These are phyloP conservation scores for Lasiommata megera DNA, from an alignment of 2,888 invertebrate species.

Conservation along the genomic window DNA sequence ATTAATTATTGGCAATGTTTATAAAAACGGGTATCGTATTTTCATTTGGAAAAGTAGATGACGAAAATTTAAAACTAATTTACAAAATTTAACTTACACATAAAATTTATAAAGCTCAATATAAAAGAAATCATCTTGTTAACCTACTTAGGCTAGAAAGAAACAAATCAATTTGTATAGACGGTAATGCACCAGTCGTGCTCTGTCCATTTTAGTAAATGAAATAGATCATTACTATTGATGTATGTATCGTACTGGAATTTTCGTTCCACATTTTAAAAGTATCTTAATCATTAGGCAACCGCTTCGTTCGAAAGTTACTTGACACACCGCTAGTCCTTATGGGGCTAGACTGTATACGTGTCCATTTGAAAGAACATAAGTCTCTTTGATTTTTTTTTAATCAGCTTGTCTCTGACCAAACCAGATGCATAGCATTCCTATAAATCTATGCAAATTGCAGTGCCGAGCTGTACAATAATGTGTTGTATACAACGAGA, in stretches of 20 bases:
- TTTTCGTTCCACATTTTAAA: not conserved
- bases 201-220: slow-evolving; percentile 23
- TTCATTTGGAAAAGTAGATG: no score
- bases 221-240: slow-evolving; percentile 1
- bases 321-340: not conserved
- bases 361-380: no score
- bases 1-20: no score
- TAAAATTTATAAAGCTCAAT: no score
- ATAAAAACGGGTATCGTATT: no score
- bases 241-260: slow-evolving; percentile 4
- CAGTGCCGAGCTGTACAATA: slow-evolving; percentile 49
- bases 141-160: slow-evolving; percentile 7
- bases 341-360: not conserved
- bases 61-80: no score
- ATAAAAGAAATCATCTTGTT: slow-evolving; percentile 3
- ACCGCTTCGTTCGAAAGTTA: not conserved
- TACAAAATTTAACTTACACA: no score
- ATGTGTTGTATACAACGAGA: slow-evolving; percentile 51
- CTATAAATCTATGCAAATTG: slow-evolving; percentile 53
- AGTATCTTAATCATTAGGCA: not conserved
- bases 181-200: slow-evolving; percentile 16
- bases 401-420: not conserved
- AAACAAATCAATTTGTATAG: slow-evolving; percentile 20
- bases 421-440: slow-evolving; percentile 19
- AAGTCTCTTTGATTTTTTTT: no score